Percentiles rank a stretch among this genome's conserved stretches.
phyloP scores from a whole-genome alignment of 1,140 invertebrate species.

The Conus betulinus region DNA sequence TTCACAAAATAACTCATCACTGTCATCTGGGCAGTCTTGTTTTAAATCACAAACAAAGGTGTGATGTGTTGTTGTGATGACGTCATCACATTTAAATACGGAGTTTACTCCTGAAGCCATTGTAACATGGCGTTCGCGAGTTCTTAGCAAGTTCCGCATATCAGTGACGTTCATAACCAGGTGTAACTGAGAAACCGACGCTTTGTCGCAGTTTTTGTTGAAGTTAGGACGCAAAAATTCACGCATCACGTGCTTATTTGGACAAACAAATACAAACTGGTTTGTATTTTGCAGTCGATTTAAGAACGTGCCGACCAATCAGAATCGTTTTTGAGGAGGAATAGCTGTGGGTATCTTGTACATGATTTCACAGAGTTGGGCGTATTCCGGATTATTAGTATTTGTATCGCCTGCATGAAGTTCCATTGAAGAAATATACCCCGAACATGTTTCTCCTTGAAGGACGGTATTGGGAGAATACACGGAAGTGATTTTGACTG shows the following conservation, averaged over 20 bases:
- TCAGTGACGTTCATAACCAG: background rate
- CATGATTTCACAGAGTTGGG: too few species aligned
- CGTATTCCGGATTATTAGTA: too few species aligned
- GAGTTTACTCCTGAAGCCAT: background rate
- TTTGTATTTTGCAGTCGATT: background rate
- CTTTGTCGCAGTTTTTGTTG: background rate
- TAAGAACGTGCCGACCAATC: too few species aligned
- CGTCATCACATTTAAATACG: background rate
- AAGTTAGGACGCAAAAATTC: background rate
- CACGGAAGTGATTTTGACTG: too few species aligned
- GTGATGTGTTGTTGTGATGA: background rate
- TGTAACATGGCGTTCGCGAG: background rate
- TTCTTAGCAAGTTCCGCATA: background rate
- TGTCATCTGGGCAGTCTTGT: background rate
- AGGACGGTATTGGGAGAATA: too few species aligned
- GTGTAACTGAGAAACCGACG: background rate
- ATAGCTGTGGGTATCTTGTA: too few species aligned
- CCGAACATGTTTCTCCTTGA: too few species aligned
- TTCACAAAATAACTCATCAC: background rate
- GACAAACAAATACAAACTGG: background rate
- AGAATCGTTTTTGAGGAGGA: too few species aligned
- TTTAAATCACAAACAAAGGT: background rate
- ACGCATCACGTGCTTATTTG: background rate
- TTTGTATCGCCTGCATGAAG: too few species aligned
- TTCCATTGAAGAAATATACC: too few species aligned